These are phyloP conservation scores for Varecia variegata DNA, from an alignment of 2,797 vertebrate genomes.

Conservation along the genomic window DNA sequence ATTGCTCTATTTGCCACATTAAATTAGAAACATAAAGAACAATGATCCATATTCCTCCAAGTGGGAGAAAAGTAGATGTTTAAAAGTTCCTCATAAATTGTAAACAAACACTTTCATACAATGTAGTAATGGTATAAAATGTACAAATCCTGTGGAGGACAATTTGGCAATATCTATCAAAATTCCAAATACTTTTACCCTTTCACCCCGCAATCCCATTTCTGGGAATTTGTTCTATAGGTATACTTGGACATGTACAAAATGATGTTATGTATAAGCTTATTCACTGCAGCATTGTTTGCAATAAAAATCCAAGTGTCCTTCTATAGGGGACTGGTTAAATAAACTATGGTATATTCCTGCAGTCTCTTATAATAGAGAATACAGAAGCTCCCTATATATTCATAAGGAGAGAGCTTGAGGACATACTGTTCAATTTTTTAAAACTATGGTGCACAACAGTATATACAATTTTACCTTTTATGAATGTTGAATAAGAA, in stretches of 20 bases:
- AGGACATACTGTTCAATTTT: background rate
- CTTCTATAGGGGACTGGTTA: background rate
- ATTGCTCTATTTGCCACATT: background rate
- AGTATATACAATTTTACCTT: background rate
- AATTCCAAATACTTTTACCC: background rate
- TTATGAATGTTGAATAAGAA: background rate
- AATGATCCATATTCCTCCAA: conserved; percentile 12
- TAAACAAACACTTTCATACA: background rate
- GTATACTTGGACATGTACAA: background rate
- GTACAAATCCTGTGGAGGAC: background rate
- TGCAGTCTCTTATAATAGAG: background rate
- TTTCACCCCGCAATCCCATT: background rate
- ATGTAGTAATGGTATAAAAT: background rate
- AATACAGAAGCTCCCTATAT: background rate
- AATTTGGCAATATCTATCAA: background rate
- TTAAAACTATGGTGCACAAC: background rate
- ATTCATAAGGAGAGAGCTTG: background rate
- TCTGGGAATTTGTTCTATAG: background rate
- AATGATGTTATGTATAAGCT: background rate
- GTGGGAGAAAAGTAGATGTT: background rate
- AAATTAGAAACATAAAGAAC: background rate
- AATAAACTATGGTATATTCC: background rate
- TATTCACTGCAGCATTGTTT: background rate
- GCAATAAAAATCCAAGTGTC: background rate
- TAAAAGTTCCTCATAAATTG: background rate